Percentiles rank a stretch among this genome's conserved stretches.
Conservation (phyloP, 2,888 invertebrate species). For the Folsomia manolachei region DNA sequence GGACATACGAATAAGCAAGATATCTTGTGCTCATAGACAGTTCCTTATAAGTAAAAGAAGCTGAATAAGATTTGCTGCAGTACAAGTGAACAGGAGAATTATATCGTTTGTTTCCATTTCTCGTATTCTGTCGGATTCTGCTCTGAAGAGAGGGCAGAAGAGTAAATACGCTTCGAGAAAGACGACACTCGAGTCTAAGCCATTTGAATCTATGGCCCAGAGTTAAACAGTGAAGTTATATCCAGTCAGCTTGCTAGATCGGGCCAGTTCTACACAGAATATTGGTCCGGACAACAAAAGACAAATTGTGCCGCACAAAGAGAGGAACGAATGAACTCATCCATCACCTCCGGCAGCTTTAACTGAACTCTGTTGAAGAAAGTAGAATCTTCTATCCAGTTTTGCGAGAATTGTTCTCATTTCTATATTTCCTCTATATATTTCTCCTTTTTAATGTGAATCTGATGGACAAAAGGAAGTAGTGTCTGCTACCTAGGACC, state of each 20-base stretch:
- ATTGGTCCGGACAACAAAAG: conserved; percentile 10
- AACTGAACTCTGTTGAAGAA: background rate
- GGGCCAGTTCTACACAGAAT: too few relatives aligned
- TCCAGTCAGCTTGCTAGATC: too few relatives aligned
- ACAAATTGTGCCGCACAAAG: conserved; percentile 1
- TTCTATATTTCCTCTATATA: background rate
- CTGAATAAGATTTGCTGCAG: too few relatives aligned
- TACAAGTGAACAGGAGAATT: background rate
- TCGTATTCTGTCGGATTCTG: background rate
- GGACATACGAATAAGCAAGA: too few relatives aligned
- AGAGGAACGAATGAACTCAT: conserved; percentile 13
- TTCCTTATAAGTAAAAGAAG: background rate
- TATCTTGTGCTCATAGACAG: background rate
- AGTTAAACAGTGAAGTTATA: too few relatives aligned
- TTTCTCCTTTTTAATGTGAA: background rate
- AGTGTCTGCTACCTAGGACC: too few relatives aligned
- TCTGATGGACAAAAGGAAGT: background rate
- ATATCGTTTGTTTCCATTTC: background rate
- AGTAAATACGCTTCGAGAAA: conserved; percentile 1
- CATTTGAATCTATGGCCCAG: background rate
- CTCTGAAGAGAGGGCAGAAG: background rate
- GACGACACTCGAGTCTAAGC: background rate
- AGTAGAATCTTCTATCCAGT: background rate
- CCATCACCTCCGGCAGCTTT: conserved; percentile 14
- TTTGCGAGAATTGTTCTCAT: background rate